Conservation (phyloP, 2,888 invertebrate species). For the Anthoptus insignis region DNA sequence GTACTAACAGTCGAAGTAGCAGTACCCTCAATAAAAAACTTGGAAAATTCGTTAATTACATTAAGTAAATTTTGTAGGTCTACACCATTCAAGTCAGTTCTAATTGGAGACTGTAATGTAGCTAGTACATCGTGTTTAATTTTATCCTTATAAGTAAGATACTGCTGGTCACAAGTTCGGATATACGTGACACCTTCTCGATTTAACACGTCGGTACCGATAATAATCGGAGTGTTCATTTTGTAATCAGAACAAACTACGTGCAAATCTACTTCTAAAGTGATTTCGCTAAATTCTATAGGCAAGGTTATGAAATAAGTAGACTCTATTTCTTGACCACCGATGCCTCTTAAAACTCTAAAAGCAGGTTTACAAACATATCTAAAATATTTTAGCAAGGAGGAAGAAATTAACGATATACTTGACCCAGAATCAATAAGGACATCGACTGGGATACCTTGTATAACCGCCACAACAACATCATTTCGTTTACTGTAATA, state of each 20-base stretch:
- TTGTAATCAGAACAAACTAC: no score
- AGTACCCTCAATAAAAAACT: background rate
- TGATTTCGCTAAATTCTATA: background rate
- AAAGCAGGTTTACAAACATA: background rate
- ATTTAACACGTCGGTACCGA: background rate
- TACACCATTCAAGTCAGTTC: no score
- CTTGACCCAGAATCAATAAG: background rate
- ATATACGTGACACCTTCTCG: background rate
- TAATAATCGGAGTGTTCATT: background rate
- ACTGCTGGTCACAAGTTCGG: no score
- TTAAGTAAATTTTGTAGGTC: no score
- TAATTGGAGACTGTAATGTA: no score
- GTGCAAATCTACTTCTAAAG: background rate
- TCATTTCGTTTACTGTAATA: no score
- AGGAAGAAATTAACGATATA: background rate
- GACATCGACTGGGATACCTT: background rate
- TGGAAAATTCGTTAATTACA: background rate
- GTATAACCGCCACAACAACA: background rate
- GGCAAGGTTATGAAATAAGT: background rate
- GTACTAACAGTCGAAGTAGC: background rate
- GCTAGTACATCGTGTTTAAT: no score
- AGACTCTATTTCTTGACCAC: background rate
- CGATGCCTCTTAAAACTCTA: background rate
- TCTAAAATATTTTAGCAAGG: background rate
- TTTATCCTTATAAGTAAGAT: no score